Evolutionary conservation across 2,113 vertebrate species (phyloP), one percentile per base, ranked within the genome.

Genomic region (Mus spicilegus): DNA sequence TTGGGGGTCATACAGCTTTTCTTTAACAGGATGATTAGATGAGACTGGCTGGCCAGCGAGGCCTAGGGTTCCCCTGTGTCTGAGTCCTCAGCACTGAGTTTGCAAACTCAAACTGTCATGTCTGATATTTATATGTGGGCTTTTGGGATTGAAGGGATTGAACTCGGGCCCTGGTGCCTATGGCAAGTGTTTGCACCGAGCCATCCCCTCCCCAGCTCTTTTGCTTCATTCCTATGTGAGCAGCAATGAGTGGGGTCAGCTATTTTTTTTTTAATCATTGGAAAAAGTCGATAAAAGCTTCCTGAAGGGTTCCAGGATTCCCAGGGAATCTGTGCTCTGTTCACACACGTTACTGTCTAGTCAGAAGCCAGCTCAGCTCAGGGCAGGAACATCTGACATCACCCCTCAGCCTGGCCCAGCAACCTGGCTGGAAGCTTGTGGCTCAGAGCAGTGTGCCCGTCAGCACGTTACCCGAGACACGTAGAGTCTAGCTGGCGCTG

Each of bases 341-440:
- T 72, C 12, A n/a, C 67, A 46, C 0, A 73, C 7, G 5, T 24
- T 49, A 30, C 86, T 13, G 6, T 26, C n/a, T 51, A 33, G 77
- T 58, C 77, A 75, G 87, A 95, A 92, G 89, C 65, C 76, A 19
- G 88, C 76, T 91, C 61, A 0, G 0, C 0, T 75, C 51, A 3
- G 49, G 87, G 10, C 42, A 36, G 94, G 96, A 90, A 63, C 93
- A 61, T 19, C 8, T 96, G 94, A 96, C 95, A 78, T 94, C 89
- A 95, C 89, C 19, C 3, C 73, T 80, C 80, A 16, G 81, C 73
- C 42, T 24, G 85, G 81, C 56, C 3, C 7, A 17, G 92, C 77
- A 8, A 2, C 87, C 19, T 14, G 19, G 93, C 84, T 39, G 54
- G 28, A 0, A 10, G 1, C 39, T 30, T 85, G 87, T 14, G 86